phyloP scores from a whole-genome alignment of 2,113 vertebrate species.

The Lethenteron camtschaticum region DNA sequence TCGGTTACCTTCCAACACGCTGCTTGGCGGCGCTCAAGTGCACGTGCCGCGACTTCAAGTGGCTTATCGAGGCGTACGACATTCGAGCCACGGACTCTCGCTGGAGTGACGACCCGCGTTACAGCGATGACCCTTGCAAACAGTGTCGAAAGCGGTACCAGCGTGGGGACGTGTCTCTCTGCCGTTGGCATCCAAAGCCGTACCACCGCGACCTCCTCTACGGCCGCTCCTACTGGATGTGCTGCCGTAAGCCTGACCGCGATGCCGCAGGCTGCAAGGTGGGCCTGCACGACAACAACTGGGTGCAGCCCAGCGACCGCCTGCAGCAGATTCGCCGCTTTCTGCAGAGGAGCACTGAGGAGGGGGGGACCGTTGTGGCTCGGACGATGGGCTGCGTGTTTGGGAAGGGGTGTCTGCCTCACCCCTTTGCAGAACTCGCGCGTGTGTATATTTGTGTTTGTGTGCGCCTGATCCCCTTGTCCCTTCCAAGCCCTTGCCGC shows the following conservation, averaged over 20 bases:
- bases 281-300: slow-evolving; percentile 81
- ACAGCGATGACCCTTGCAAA: slow-evolving; percentile 85
- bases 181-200: slow-evolving; percentile 93
- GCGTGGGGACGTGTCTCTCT: slow-evolving; percentile 71
- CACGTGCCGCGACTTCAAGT: slow-evolving; percentile 70
- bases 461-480: too few relatives aligned
- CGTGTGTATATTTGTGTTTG: too few relatives aligned
- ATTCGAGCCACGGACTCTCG: slow-evolving; percentile 59
- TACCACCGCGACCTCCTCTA: slow-evolving; percentile 98
- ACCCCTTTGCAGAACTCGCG: too few relatives aligned
- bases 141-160: slow-evolving; percentile 68
- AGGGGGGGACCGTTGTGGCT: slow-evolving; percentile 24
- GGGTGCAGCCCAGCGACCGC: slow-evolving; percentile 49
- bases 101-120: slow-evolving; percentile 71
- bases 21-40: slow-evolving; percentile 75
- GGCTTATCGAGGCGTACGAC: slow-evolving; percentile 58
- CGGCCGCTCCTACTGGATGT: slow-evolving; percentile 96
- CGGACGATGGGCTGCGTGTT: too few relatives aligned
- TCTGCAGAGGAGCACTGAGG: slow-evolving; percentile 21
- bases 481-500: too few relatives aligned
- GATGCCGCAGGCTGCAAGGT: slow-evolving; percentile 66
- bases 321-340: slow-evolving; percentile 10
- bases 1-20: slow-evolving; percentile 58
- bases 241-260: slow-evolving; percentile 56
- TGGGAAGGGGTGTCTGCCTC: too few relatives aligned